Evolutionary conservation across 2,797 vertebrate genomes (phyloP), one percentile per base, ranked within the genome.

Genomic region (Salmo trutta): DNA sequence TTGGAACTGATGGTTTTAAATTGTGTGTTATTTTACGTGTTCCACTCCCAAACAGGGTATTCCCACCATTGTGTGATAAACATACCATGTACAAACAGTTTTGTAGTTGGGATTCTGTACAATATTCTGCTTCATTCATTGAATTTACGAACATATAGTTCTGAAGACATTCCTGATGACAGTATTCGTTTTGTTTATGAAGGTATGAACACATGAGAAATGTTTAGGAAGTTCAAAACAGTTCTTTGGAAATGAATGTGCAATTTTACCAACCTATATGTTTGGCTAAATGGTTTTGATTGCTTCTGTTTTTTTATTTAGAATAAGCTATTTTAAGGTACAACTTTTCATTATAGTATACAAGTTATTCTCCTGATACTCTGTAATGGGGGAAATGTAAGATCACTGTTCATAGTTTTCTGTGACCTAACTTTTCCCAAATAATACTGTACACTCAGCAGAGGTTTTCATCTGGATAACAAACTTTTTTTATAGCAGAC

Each of bases 181-280:
- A 47, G 36, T 47, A 41, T 21, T 51, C 53, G 10, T 71, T 51
- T 71, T 71, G 36, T 71, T 62, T 12, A 2, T 21, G 59, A 62
- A 62, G n/a, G 59, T 62, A 62, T 62, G 56, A 10, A 62, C 19
- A 41, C 6, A 41, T 41, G 41, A 41, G 7, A 10, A 41, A 41
- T 8, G 7, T 2, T 41, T 8, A 8, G 41, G 8, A 41, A 16
- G 15, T 69, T 36, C 71, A 73, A 12, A 79, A 66, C 21, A 31
- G 4, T 29, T 15, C 53, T 70, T 78, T 75, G 10, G 33, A 75
- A 67, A 76, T 59, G 36, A 83, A 79, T 77, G 81, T 90, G 80
- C 78, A 47, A 29, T 66, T 62, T 66, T 10, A 66, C 64, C n/a
- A 29, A 73, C 52, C 17, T 33, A 19, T 56, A 31, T 53, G 52